Evolutionary conservation across 2,888 invertebrate species (phyloP).

Genomic region (Caenorhabditis doughertyi): DNA sequence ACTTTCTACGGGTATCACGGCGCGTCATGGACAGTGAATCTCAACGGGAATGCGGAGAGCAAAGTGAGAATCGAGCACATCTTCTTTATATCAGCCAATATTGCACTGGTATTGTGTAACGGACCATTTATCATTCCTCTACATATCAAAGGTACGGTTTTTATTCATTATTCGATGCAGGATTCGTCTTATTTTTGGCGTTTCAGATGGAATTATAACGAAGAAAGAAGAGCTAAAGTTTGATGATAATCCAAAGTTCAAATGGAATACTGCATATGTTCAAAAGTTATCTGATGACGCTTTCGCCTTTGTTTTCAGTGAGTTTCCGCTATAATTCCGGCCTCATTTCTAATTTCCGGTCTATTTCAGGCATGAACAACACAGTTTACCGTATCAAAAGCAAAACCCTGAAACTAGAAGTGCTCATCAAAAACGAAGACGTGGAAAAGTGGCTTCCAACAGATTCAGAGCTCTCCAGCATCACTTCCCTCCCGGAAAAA

Average conservation of each 20-base stretch:
- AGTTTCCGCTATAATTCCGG: not conserved
- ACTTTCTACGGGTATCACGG: constrained; percentile 40
- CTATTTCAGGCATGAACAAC: constrained; percentile 23
- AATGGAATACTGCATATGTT: constrained; percentile 30
- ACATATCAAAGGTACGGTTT: constrained; percentile 32
- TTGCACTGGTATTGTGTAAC: constrained; percentile 23
- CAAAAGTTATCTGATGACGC: constrained; percentile 16
- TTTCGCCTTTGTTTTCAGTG: constrained; percentile 15
- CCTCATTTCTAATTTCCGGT: not conserved
- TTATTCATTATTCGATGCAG: too few relatives aligned
- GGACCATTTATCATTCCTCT: constrained; percentile 20
- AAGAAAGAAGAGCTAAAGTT: constrained; percentile 12
- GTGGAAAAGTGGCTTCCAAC: constrained; percentile 9
- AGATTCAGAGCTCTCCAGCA: not conserved
- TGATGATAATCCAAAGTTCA: not conserved
- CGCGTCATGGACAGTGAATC: not conserved
- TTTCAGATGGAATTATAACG: constrained; percentile 30
- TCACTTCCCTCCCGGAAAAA: constrained; percentile 24
- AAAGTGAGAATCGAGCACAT: constrained; percentile 13
- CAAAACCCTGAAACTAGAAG: constrained; percentile 8
- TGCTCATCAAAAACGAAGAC: constrained; percentile 2
- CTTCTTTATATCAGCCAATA: constrained; percentile 15
- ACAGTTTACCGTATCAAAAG: constrained; percentile 8
- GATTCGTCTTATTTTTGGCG: too few relatives aligned
- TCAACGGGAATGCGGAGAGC: not conserved